Evolutionary conservation across 2,888 invertebrate species (phyloP).

Genomic region (Sialis fuliginosa): DNA sequence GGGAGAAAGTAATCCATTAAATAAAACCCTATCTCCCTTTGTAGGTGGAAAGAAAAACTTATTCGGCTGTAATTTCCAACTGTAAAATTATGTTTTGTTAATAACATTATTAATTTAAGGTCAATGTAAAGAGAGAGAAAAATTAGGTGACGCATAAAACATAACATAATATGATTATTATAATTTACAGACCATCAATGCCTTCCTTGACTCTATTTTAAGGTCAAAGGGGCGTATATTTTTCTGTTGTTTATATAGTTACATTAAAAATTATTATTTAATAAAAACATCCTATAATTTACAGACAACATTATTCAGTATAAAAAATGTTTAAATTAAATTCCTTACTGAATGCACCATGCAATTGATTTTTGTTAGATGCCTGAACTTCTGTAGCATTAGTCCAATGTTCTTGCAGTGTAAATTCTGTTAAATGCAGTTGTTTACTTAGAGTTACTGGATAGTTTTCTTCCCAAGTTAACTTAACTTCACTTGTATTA

Average conservation of each 20-base stretch:
- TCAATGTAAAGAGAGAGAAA: background rate
- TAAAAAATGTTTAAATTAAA: background rate
- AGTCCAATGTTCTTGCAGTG: constrained; percentile 49
- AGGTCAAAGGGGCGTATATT: too few relatives aligned
- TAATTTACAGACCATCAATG: too few relatives aligned
- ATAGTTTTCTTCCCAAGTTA: constrained; percentile 57
- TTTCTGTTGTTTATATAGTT: background rate
- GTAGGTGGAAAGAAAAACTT: constrained; percentile 59
- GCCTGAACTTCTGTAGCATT: constrained; percentile 54
- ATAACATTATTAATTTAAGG: background rate
- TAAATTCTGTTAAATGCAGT: constrained; percentile 66
- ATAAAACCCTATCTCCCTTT: constrained; percentile 70
- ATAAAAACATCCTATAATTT: background rate
- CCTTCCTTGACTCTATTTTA: too few relatives aligned
- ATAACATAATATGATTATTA: background rate
- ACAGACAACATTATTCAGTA: background rate
- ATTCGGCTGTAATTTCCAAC: constrained; percentile 71
- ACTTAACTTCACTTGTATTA: constrained; percentile 52
- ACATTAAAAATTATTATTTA: background rate
- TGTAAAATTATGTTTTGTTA: constrained; percentile 25
- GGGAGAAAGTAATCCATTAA: constrained; percentile 79
- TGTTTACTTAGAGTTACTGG: constrained; percentile 60
- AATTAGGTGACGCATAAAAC: background rate
- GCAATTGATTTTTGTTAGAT: constrained; percentile 35
- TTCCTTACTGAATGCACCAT: constrained; percentile 19